Percentiles rank a stretch among this genome's conserved stretches.
phyloP scores from a whole-genome alignment of 1,140 invertebrate species.

The Drosophila albomicans region DNA sequence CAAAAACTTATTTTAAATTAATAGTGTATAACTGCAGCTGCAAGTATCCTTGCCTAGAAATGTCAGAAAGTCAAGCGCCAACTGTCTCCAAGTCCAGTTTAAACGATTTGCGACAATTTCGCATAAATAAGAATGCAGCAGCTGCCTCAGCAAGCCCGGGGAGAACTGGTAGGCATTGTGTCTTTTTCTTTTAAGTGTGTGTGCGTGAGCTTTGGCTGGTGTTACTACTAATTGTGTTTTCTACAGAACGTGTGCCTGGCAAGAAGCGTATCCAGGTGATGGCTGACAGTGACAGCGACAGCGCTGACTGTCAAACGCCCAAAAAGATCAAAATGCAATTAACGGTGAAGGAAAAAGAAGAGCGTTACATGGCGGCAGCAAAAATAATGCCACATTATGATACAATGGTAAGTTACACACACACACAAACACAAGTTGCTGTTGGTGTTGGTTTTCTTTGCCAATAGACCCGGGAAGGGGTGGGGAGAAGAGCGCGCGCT shows the following conservation, averaged over 20 bases:
- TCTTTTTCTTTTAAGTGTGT: conserved; percentile 1
- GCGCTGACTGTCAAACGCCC: conserved; percentile 61
- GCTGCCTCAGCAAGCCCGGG: conserved; percentile 35
- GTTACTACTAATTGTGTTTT: conserved; percentile 18
- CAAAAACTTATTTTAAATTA: conserved; percentile 53
- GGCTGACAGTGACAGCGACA: conserved; percentile 80
- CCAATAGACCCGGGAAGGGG: not conserved
- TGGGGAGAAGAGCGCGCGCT: conserved; percentile 24
- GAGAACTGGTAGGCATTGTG: conserved; percentile 70
- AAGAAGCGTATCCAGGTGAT: conserved; percentile 81
- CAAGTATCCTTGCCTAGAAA: conserved; percentile 41
- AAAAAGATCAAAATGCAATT: conserved; percentile 74
- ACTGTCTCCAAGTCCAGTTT: conserved; percentile 69
- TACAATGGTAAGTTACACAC: conserved; percentile 73
- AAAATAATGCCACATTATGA: conserved; percentile 80
- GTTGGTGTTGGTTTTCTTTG: not conserved
- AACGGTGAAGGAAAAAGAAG: conserved; percentile 79
- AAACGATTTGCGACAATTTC: conserved; percentile 81
- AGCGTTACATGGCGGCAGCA: conserved; percentile 76
- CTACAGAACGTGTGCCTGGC: conserved; percentile 78
- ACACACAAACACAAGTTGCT: not conserved
- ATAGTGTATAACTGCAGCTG: conserved; percentile 35
- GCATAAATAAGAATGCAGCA: conserved; percentile 71
- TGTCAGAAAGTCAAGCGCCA: conserved; percentile 69
- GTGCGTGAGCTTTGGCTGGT: not conserved